These are phyloP conservation scores for Aspiorhynchus laticeps DNA, from an alignment of 2,113 vertebrate species.

Conservation along the genomic window DNA sequence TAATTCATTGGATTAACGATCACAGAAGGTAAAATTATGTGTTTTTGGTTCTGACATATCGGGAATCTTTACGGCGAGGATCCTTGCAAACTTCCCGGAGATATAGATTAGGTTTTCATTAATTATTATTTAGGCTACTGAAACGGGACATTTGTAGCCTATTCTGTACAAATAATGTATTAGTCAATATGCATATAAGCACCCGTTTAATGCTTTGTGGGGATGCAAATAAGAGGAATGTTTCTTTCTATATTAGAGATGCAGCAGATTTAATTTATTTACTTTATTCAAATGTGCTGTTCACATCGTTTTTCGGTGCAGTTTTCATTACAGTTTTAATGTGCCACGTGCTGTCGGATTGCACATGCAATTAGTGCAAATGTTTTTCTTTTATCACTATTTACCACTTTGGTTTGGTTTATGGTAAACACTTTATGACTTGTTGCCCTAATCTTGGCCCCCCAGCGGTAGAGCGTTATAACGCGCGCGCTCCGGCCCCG, in stretches of 20 bases:
- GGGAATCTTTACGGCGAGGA: not conserved
- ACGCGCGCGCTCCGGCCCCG: not conserved
- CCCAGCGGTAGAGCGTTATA: not conserved
- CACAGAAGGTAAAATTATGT: slow-evolving; percentile 69
- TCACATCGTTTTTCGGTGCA: not conserved
- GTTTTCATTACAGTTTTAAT: not conserved
- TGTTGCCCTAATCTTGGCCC: not conserved
- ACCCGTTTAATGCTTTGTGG: not conserved
- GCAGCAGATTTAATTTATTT: not conserved
- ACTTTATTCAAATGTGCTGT: not conserved
- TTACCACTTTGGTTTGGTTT: slow-evolving; percentile 6
- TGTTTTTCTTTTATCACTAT: not conserved
- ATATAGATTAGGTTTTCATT: not conserved
- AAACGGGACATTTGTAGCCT: not conserved
- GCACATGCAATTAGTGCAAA: not conserved
- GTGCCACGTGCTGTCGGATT: not conserved
- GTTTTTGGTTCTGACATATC: slow-evolving; percentile 7
- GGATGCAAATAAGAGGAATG: not conserved
- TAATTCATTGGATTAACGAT: slow-evolving; percentile 65
- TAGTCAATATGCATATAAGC: not conserved
- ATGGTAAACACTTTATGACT: slow-evolving; percentile 3
- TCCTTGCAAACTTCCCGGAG: not conserved
- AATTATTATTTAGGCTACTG: not conserved
- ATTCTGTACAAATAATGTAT: not conserved
- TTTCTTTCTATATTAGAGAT: not conserved